Evolutionary conservation across 2,797 vertebrate genomes (phyloP), one percentile per base, ranked within the genome.

Genomic region (Holocentrus rufus): DNA sequence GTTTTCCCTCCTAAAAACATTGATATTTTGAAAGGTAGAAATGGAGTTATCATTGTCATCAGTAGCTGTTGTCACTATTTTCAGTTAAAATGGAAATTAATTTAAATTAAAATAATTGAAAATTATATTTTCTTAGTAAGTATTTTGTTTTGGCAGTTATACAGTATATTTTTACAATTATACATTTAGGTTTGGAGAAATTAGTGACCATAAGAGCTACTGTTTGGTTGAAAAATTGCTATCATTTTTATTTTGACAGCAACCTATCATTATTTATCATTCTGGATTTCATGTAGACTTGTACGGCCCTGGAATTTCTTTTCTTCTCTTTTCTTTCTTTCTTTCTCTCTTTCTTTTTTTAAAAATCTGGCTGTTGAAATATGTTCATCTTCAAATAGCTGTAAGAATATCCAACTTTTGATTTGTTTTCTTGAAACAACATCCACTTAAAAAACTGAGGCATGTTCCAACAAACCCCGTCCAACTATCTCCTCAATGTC

Each of bases 31-130:
- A 52, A 77, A 83, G 83, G 78, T 83, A 84, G 69, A 87, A 85
- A 86, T 75, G 36, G 63, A 88, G 81, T 80, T 78, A 77, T 36
- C 65, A 66, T 77, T 64, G 55, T 80, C 73, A 77, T 50, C 56
- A 39, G 67, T 68, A 84, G 84, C 72, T 70, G 55, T 65, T 64
- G 75, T 79, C 58, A 54, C 64, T 75, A 54, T 78, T 76, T 55
- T 69, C 34, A 62, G 15, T 59, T 60, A 39, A n/a, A 23, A 23
- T 42, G 22, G n/a, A 7, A 25, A 60, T 36, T 22, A 2, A 6
- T 5, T 34, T 14, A 18, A 15, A 17, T n/a, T 47, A 7, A 47
- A n/a, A 7, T 47, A 5, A 14, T 47, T 50, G 18, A 50, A 22
- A 50, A 50, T 50, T n/a, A 8, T 8, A 50, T 20, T 50, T 2